These are phyloP conservation scores for Ceratothoa steindachneri DNA, from an alignment of 2,888 invertebrate genomes.

Conservation along the genomic window DNA sequence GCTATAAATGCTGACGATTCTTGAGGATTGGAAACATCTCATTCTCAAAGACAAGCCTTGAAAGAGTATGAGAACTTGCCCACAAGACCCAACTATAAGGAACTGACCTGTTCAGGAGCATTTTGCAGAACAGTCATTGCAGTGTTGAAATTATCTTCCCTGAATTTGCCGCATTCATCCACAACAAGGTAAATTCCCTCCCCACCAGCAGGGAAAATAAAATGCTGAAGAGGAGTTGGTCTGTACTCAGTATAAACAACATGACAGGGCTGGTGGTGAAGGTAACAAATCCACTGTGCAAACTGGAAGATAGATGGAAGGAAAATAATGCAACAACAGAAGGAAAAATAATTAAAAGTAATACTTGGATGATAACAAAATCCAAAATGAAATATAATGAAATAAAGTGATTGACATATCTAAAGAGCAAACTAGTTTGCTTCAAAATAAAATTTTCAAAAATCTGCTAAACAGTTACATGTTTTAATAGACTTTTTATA, in stretches of 20 bases:
- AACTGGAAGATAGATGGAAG: constrained; percentile 57
- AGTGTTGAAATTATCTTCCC: constrained; percentile 95
- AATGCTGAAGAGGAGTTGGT: constrained; percentile 96
- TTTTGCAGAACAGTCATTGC: constrained; percentile 86
- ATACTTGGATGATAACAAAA: not conserved
- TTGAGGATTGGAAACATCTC: too few relatives aligned
- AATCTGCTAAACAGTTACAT: too few relatives aligned
- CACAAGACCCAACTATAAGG: too few relatives aligned
- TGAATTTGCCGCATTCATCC: constrained; percentile 84
- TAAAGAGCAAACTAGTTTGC: not conserved
- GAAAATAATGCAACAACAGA: not conserved
- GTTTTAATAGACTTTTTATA: too few relatives aligned
- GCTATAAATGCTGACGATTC: too few relatives aligned
- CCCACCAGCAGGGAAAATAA: constrained; percentile 93
- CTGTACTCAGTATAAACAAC: constrained; percentile 98
- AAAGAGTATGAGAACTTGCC: too few relatives aligned
- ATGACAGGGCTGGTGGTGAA: constrained; percentile 95
- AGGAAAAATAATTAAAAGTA: not conserved
- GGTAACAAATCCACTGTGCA: constrained; percentile 86
- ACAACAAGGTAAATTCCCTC: constrained; percentile 91
- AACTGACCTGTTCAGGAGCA: constrained; percentile 37
- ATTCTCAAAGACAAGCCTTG: too few relatives aligned
- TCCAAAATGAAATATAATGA: not conserved
- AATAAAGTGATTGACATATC: not conserved
- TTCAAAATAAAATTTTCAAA: not conserved